A percentile compares a stretch with the other conserved stretches of the same genome.
These are phyloP conservation scores for Arvicanthis niloticus DNA, from an alignment of 2,113 vertebrate species.

Conservation along the genomic window DNA sequence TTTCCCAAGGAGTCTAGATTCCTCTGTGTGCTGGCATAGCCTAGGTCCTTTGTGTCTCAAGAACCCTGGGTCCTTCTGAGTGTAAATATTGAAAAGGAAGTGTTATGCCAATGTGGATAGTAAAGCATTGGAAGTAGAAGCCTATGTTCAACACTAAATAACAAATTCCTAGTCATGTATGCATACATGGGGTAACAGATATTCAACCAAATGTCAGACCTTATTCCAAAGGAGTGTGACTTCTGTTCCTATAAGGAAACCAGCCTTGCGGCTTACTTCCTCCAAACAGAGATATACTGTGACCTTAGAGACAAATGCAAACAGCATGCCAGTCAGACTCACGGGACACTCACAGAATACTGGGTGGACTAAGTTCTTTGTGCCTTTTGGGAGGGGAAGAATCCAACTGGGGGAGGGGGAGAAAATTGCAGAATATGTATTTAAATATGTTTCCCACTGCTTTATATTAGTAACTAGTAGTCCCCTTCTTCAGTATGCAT, in stretches of 20 bases:
- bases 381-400: neutral
- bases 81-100: slow-evolving; percentile 5
- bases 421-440: neutral
- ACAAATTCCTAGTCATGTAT: neutral
- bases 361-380: neutral
- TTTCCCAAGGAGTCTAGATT: neutral
- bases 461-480: neutral
- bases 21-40: neutral
- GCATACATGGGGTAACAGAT: neutral
- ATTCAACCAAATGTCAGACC: neutral
- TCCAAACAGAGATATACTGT: neutral
- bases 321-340: neutral
- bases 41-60: neutral
- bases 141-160: neutral
- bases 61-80: neutral
- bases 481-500: neutral
- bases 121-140: neutral
- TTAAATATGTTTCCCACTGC: neutral
- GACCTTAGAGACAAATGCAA: neutral
- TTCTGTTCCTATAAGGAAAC: neutral
- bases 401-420: neutral
- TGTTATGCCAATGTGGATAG: neutral
- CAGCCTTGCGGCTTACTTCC: neutral
- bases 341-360: neutral
- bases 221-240: neutral